Evolutionary conservation across 2,888 invertebrate genomes (phyloP).

Genomic region (Anthophora plumipes): DNA sequence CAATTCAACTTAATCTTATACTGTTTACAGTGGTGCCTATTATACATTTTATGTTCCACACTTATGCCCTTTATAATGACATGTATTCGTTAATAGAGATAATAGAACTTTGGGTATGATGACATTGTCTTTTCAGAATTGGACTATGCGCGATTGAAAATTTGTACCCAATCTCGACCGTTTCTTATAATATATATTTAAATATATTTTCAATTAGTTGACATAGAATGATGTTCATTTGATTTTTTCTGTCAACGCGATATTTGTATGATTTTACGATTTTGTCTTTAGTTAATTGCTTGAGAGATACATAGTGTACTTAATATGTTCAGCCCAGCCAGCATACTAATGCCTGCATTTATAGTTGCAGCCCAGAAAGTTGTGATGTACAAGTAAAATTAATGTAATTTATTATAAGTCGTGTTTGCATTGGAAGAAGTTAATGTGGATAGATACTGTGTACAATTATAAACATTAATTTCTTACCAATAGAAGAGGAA

Average conservation of each 20-base stretch:
- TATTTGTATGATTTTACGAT: neutral
- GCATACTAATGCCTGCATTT: conserved; percentile 20
- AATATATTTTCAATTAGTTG: conserved; percentile 13
- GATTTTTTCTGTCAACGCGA: neutral
- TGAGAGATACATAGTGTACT: conserved; percentile 20
- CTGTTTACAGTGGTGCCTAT: conserved; percentile 79
- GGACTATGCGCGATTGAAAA: neutral
- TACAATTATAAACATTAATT: neutral
- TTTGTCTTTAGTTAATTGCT: neutral
- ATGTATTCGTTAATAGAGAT: conserved; percentile 41
- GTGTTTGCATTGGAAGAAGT: conserved; percentile 11
- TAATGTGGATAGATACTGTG: neutral
- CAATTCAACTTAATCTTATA: conserved; percentile 72
- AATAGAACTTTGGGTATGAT: conserved; percentile 43
- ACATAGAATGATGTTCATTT: conserved; percentile 12
- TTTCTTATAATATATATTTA: conserved; percentile 11
- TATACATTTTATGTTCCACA: conserved; percentile 71
- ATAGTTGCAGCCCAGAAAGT: conserved; percentile 39
- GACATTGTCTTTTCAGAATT: conserved; percentile 42
- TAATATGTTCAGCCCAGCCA: conserved; percentile 23
- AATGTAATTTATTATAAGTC: neutral
- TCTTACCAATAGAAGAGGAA: neutral
- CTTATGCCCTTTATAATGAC: conserved; percentile 20
- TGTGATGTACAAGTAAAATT: conserved; percentile 26
- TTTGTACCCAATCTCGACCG: neutral